Evolutionary conservation across 2,888 invertebrate species (phyloP).

Genomic region (Aethes cnicana): DNA sequence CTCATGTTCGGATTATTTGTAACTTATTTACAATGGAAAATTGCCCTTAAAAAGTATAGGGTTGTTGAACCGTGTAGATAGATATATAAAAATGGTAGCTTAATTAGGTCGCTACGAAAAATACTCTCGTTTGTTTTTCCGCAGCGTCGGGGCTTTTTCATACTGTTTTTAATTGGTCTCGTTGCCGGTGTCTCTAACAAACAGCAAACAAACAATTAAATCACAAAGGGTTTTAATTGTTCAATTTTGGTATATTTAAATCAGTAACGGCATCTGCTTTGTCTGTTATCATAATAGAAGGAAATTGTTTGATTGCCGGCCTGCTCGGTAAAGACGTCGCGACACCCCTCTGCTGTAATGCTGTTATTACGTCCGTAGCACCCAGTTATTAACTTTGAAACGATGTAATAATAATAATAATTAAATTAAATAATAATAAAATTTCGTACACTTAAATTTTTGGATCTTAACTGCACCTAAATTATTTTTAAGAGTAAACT

Average conservation of each 20-base stretch:
- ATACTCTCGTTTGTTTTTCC: background rate
- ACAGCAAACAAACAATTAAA: conserved; percentile 35
- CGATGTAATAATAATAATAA: too few relatives aligned
- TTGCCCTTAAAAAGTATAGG: too few relatives aligned
- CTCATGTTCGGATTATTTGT: too few relatives aligned
- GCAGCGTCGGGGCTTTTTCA: background rate
- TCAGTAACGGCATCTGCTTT: conserved; percentile 27
- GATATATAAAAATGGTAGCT: too few relatives aligned
- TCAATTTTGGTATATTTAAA: conserved; percentile 33
- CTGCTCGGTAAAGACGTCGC: conserved; percentile 12
- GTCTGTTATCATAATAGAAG: conserved; percentile 23
- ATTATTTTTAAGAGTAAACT: too few relatives aligned
- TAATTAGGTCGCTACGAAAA: too few relatives aligned
- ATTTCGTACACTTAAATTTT: too few relatives aligned
- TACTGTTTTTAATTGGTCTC: conserved; percentile 3
- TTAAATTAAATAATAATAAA: too few relatives aligned
- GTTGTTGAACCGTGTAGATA: too few relatives aligned
- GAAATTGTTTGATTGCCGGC: conserved; percentile 11
- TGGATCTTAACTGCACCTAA: too few relatives aligned
- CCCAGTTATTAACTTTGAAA: too few relatives aligned
- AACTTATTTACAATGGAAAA: too few relatives aligned
- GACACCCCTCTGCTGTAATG: conserved; percentile 2
- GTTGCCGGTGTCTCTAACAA: conserved; percentile 10
- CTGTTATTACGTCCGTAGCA: background rate
- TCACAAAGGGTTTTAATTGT: conserved; percentile 36